Conservation (phyloP, 2,797 vertebrate genomes). For the Siniperca obscura region DNA sequence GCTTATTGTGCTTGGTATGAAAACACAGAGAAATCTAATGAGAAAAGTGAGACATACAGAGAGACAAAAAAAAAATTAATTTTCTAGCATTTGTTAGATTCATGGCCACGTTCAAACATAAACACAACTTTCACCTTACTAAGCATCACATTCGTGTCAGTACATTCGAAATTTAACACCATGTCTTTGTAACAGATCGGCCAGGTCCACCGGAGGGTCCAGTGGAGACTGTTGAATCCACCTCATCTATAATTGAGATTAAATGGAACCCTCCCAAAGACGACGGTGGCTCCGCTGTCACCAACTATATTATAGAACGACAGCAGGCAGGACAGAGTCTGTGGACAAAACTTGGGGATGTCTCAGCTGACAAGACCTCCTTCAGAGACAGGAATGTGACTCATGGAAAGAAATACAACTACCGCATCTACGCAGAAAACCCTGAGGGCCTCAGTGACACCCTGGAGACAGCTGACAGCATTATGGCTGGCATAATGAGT, state of each 20-base stretch:
- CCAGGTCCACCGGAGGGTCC: conserved; percentile 87
- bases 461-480: conserved; percentile 85
- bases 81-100: neutral
- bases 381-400: conserved; percentile 86
- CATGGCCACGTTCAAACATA: neutral
- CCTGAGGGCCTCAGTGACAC: conserved; percentile 84
- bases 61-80: neutral
- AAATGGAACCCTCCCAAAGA: conserved; percentile 87
- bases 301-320: conserved; percentile 85
- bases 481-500: conserved; percentile 87
- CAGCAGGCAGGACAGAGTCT: conserved; percentile 81
- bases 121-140: neutral
- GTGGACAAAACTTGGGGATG: conserved; percentile 86
- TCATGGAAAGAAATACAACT: conserved; percentile 86
- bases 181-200: conserved; percentile 81
- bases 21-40: conserved; percentile 27
- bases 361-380: conserved; percentile 72
- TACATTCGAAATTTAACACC: conserved; percentile 6
- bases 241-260: conserved; percentile 81
- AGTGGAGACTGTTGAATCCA: conserved; percentile 82
- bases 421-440: conserved; percentile 87
- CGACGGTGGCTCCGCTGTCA: conserved; percentile 84
- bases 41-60: conserved; percentile 29
- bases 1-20: conserved; percentile 86
- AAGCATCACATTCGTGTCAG: neutral